phyloP scores from a whole-genome alignment of 2,797 vertebrate genomes.

The Channa striata region DNA sequence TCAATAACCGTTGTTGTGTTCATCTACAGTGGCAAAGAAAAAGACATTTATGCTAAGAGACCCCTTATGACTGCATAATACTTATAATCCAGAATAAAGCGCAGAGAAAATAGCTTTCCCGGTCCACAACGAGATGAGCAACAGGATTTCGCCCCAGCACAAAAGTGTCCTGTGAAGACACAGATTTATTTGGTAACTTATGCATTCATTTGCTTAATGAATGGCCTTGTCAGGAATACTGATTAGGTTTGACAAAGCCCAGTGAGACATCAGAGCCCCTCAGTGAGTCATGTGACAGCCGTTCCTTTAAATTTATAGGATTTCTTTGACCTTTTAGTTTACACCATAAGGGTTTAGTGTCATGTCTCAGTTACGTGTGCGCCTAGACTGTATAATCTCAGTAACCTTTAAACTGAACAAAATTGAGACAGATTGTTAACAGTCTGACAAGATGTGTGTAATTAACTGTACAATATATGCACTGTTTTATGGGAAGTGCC shows the following conservation, averaged over 20 bases:
- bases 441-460: constrained; percentile 34
- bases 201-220: constrained; percentile 51
- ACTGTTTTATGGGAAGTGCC: constrained; percentile 49
- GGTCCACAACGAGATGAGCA: not conserved
- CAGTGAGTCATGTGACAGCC: not conserved
- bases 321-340: constrained; percentile 24
- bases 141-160: too few species aligned
- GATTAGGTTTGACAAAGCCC: constrained; percentile 42
- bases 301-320: not conserved
- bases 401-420: constrained; percentile 30
- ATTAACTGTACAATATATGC: constrained; percentile 47
- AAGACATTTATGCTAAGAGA: not conserved
- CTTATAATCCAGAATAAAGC: not conserved
- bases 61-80: not conserved
- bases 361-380: constrained; percentile 3
- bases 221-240: constrained; percentile 48
- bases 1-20: not conserved
- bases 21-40: not conserved
- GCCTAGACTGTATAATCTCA: constrained; percentile 1
- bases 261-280: constrained; percentile 9
- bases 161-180: constrained; percentile 15
- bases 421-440: constrained; percentile 33
- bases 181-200: constrained; percentile 51
- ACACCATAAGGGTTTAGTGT: constrained; percentile 6
- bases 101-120: not conserved